These are phyloP conservation scores for Leucophenga montana DNA, from an alignment of 2,888 invertebrate species.

Conservation along the genomic window DNA sequence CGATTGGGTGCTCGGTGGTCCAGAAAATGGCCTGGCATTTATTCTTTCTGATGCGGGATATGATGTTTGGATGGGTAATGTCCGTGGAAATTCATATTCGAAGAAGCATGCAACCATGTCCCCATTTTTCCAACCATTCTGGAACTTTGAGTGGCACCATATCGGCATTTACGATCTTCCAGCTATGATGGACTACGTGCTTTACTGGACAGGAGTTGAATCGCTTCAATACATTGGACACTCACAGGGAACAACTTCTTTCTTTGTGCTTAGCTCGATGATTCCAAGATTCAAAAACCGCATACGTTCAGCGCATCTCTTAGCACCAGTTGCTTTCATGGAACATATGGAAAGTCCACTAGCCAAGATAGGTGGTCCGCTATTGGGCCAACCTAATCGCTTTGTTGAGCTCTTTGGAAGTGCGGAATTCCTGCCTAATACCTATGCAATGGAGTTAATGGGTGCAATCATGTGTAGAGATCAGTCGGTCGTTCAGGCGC, in stretches of 20 bases:
- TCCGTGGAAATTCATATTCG: constrained; percentile 65
- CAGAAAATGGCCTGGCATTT: constrained; percentile 54
- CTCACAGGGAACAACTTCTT: constrained; percentile 63
- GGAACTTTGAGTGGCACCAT: constrained; percentile 67
- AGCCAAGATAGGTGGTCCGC: constrained; percentile 76
- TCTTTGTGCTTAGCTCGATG: constrained; percentile 55
- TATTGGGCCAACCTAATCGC: constrained; percentile 61
- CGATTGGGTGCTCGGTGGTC: constrained; percentile 62
- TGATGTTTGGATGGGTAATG: constrained; percentile 68
- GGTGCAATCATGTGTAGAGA: constrained; percentile 51
- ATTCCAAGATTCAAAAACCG: constrained; percentile 54
- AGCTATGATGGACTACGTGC: constrained; percentile 61
- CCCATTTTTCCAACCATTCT: constrained; percentile 52
- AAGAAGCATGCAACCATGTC: constrained; percentile 53
- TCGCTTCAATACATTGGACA: constrained; percentile 57
- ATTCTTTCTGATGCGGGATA: constrained; percentile 62
- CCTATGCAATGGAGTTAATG: constrained; percentile 55
- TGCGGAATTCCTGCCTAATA: constrained; percentile 59
- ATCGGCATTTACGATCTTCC: constrained; percentile 63
- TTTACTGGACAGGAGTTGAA: constrained; percentile 48
- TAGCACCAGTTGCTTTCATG: constrained; percentile 65
- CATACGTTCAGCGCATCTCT: constrained; percentile 58
- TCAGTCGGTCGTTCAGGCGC: constrained; percentile 43
- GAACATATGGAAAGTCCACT: constrained; percentile 73
- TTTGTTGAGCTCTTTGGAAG: constrained; percentile 60